These are phyloP conservation scores for Zele albiditarsus DNA, from an alignment of 2,888 invertebrate species.

Conservation along the genomic window DNA sequence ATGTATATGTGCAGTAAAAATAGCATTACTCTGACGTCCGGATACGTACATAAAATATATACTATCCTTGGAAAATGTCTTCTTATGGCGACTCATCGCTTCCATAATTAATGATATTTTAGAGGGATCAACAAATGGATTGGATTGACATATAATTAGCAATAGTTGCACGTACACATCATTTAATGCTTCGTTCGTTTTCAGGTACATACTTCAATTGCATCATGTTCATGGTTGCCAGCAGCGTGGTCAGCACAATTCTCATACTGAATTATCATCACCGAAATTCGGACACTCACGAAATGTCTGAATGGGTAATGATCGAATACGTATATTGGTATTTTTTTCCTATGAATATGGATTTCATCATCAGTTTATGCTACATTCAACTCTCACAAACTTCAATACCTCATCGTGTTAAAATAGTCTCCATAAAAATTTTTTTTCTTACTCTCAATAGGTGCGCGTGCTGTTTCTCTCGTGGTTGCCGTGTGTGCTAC, in stretches of 20 bases:
- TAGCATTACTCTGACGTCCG: no score
- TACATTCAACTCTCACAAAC: no score
- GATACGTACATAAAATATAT: no score
- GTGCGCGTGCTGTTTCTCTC: conserved; percentile 93
- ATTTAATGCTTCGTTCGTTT: conserved; percentile 55
- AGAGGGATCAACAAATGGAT: neutral
- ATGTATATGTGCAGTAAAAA: no score
- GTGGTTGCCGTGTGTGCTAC: conserved; percentile 97
- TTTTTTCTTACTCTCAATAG: conserved; percentile 71
- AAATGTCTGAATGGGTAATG: conserved; percentile 97
- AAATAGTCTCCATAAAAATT: no score
- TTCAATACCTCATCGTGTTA: no score
- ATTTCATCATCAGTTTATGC: no score
- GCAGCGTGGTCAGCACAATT: conserved; percentile 97
- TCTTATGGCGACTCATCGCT: no score
- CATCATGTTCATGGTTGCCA: conserved; percentile 99
- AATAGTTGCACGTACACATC: neutral
- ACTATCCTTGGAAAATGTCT: no score
- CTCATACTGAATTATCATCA: conserved; percentile 98
- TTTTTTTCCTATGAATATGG: neutral
- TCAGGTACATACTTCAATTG: conserved; percentile 98
- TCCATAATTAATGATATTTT: no score
- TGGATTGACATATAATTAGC: neutral
- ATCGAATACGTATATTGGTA: neutral
- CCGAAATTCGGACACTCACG: conserved; percentile 96